Evolutionary conservation across 2,113 vertebrate genomes (phyloP).

Genomic region (Pelusios castaneus): DNA sequence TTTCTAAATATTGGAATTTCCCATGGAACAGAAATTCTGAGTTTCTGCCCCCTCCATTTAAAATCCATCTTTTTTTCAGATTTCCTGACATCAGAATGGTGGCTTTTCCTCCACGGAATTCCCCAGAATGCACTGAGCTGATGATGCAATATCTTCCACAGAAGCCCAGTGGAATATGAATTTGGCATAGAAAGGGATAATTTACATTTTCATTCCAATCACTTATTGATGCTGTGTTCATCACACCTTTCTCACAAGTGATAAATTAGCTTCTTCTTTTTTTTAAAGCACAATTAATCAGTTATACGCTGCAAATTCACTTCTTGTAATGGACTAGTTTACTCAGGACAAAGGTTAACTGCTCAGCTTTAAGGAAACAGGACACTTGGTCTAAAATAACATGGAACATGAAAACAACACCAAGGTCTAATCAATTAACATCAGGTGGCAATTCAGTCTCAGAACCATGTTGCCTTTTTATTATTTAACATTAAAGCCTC

Average conservation of each 20-base stretch:
- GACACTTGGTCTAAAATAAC: slow-evolving; percentile 7
- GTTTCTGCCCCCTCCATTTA: no score
- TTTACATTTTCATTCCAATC: accelerated
- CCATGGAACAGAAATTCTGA: neutral
- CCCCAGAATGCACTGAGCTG: neutral
- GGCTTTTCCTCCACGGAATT: neutral
- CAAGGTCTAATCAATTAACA: neutral
- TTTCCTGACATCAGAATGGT: neutral
- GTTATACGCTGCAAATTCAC: neutral
- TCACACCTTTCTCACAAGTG: neutral
- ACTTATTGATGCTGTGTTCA: neutral
- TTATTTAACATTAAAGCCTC: neutral
- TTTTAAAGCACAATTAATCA: neutral
- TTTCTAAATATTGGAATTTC: neutral
- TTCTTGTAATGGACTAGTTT: neutral
- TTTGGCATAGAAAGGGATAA: accelerated
- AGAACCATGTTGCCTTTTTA: neutral
- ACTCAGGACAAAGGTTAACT: neutral
- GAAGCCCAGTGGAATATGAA: neutral
- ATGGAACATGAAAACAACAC: neutral
- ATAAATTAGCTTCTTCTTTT: neutral
- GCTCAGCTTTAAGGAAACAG: neutral
- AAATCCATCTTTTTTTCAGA: neutral
- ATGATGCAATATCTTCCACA: neutral
- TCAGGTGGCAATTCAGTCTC: neutral